phyloP scores from a whole-genome alignment of 2,888 invertebrate genomes.

The Pseudoips prasinana region DNA sequence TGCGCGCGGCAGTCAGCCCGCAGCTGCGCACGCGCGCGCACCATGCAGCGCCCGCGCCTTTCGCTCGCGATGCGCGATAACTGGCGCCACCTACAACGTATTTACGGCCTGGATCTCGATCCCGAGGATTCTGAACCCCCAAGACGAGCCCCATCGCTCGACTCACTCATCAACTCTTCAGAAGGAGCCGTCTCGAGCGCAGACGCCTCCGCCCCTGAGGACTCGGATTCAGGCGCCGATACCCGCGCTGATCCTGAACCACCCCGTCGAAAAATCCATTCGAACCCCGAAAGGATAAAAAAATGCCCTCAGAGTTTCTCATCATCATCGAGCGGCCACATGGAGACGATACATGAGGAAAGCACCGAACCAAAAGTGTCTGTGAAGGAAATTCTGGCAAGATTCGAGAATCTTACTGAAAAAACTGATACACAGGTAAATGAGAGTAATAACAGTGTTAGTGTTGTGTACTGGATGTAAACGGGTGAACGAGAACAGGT shows the following conservation, averaged over 20 bases:
- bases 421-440: constrained; percentile 63
- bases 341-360: constrained; percentile 93
- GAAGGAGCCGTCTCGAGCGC: constrained; percentile 84
- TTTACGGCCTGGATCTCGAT: constrained; percentile 73
- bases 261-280: constrained; percentile 44
- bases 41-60: constrained; percentile 78
- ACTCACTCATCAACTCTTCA: constrained; percentile 86
- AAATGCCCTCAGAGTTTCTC: constrained; percentile 76
- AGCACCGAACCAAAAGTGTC: constrained; percentile 90
- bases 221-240: constrained; percentile 86
- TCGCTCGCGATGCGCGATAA: constrained; percentile 80
- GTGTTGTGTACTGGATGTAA: constrained; percentile 29
- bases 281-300: constrained; percentile 45
- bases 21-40: constrained; percentile 74
- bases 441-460: constrained; percentile 27
- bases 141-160: constrained; percentile 82
- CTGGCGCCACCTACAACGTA: constrained; percentile 75
- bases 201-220: constrained; percentile 83
- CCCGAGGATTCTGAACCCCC: constrained; percentile 57
- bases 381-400: constrained; percentile 90
- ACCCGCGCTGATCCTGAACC: constrained; percentile 74
- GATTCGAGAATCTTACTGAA: constrained; percentile 87
- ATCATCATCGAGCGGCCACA: constrained; percentile 84
- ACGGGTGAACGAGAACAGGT: constrained; percentile 31
- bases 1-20: constrained; percentile 53